A percentile compares a stretch with the other conserved stretches of the same genome.
Evolutionary conservation across 2,888 invertebrate species (phyloP).

Genomic region (Pseudoips prasinana): DNA sequence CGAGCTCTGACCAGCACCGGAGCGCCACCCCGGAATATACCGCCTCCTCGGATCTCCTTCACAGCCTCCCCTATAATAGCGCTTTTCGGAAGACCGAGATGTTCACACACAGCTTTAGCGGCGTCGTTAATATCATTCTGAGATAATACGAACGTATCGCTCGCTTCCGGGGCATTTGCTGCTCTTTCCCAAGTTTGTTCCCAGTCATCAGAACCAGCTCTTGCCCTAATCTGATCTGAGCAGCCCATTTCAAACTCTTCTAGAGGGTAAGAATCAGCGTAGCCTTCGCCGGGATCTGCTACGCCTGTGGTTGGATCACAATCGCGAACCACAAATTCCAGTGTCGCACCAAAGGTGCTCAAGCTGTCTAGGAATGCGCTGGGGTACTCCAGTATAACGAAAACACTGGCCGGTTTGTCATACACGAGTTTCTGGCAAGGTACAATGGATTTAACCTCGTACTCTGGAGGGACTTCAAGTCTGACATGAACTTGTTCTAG

Average conservation of each 20-base stretch:
- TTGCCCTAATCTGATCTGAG: constrained; percentile 62
- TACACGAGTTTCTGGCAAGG: constrained; percentile 91
- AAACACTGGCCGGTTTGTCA: constrained; percentile 92
- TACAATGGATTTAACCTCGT: constrained; percentile 86
- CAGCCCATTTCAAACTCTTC: constrained; percentile 87
- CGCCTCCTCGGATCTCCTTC: constrained; percentile 77
- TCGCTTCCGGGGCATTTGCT: constrained; percentile 86
- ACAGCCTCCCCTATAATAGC: constrained; percentile 65
- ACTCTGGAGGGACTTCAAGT: constrained; percentile 92
- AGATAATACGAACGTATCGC: constrained; percentile 95
- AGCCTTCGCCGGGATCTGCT: constrained; percentile 97
- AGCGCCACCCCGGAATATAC: constrained; percentile 94
- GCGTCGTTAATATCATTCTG: constrained; percentile 64
- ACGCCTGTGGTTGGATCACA: constrained; percentile 97
- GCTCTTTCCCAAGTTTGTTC: constrained; percentile 90
- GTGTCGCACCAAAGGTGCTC: constrained; percentile 92
- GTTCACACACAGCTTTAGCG: constrained; percentile 66
- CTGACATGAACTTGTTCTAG: constrained; percentile 95
- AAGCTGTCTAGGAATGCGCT: constrained; percentile 83
- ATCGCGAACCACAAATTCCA: constrained; percentile 97
- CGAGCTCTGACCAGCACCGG: constrained; percentile 94
- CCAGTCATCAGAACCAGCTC: constrained; percentile 60
- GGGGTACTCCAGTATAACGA: constrained; percentile 88
- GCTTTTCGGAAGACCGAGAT: constrained; percentile 57
- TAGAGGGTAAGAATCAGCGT: constrained; percentile 96